phyloP scores from a whole-genome alignment of 2,797 vertebrate genomes.

The Gambusia yucatana region DNA sequence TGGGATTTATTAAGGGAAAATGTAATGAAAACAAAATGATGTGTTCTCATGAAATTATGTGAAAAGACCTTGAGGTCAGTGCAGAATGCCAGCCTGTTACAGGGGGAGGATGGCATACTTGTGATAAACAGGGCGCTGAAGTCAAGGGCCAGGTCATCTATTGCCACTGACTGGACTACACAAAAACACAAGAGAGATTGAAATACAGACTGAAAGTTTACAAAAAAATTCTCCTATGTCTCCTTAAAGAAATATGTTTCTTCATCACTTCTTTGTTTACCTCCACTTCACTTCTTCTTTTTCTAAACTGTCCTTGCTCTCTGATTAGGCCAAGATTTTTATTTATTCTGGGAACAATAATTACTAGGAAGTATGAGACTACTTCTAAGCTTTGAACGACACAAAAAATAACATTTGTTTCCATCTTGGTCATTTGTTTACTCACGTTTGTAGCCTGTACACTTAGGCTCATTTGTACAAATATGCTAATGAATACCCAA shows the following conservation, averaged over 20 bases:
- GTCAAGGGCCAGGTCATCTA: conserved; percentile 21
- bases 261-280: background rate
- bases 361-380: background rate
- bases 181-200: conserved; percentile 13
- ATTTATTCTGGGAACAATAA: conserved; percentile 9
- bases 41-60: conserved; percentile 76
- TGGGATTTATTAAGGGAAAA: conserved; percentile 16
- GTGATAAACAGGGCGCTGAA: conserved; percentile 37
- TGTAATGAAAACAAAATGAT: conserved; percentile 72
- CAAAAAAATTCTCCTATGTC: background rate
- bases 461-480: conserved; percentile 16
- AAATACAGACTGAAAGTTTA: conserved; percentile 8
- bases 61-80: conserved; percentile 67
- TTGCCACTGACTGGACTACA: background rate
- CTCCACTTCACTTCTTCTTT: background rate
- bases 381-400: background rate
- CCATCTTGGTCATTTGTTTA: conserved; percentile 8
- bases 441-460: conserved; percentile 13
- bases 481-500: conserved; percentile 16
- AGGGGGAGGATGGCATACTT: conserved; percentile 43
- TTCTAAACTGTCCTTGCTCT: background rate
- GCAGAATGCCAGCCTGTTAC: conserved; percentile 62
- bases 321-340: conserved; percentile 5
- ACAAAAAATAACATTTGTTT: background rate
- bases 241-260: background rate